These are phyloP conservation scores for Pteropus alecto DNA, from an alignment of 2,113 vertebrate genomes.

Conservation along the genomic window DNA sequence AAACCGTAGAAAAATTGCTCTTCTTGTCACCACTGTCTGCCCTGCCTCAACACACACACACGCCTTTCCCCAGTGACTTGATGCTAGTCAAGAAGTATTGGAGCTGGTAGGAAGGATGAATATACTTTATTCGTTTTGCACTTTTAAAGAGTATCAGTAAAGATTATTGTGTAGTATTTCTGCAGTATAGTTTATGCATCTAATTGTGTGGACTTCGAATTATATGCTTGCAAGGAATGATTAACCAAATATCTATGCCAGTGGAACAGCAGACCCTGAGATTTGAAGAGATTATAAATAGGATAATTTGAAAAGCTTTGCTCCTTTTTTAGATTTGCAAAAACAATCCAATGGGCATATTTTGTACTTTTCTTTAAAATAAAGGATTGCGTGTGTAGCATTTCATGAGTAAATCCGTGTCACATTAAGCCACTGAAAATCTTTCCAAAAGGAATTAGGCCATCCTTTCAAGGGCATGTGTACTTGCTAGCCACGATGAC, in stretches of 20 bases:
- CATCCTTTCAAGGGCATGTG: slow-evolving; percentile 57
- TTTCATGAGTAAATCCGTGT: slow-evolving; percentile 45
- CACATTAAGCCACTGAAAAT: slow-evolving; percentile 40
- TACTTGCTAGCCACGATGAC: slow-evolving; percentile 37
- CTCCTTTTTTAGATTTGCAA: slow-evolving; percentile 7
- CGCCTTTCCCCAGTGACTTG: not conserved
- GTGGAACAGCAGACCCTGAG: not conserved
- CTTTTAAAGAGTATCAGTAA: slow-evolving; percentile 14
- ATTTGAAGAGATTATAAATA: slow-evolving; percentile 35
- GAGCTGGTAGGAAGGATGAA: not conserved
- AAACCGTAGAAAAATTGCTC: not conserved
- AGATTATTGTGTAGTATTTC: slow-evolving; percentile 24
- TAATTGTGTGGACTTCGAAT: slow-evolving; percentile 4
- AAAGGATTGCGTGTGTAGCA: not conserved
- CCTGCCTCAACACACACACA: too few species aligned
- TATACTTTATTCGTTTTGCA: not conserved
- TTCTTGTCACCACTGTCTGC: not conserved
- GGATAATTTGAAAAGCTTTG: slow-evolving; percentile 1
- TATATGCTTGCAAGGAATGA: not conserved
- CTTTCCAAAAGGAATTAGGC: slow-evolving; percentile 64
- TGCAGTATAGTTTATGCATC: not conserved
- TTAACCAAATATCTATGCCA: not conserved
- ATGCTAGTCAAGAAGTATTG: not conserved
- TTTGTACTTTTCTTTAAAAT: slow-evolving; percentile 60
- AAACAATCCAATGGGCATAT: slow-evolving; percentile 28